Evolutionary conservation across 2,113 vertebrate genomes (phyloP).

Genomic region (Proteles cristata): DNA sequence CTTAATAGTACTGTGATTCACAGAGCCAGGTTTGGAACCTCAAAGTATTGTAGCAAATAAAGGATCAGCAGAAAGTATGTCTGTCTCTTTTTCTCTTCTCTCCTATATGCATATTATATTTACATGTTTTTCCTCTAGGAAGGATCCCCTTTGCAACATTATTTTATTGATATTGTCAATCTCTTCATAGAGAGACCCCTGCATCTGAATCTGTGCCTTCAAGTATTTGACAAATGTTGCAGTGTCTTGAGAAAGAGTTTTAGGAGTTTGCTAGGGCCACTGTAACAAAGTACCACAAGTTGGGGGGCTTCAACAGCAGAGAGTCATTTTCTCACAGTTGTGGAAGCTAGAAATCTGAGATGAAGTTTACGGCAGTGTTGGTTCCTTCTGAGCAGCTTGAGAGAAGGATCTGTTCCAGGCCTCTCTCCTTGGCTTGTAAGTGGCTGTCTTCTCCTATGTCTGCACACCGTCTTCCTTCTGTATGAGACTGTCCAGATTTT

Average conservation of each 20-base stretch:
- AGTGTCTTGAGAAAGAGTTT: not conserved
- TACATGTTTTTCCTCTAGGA: not conserved
- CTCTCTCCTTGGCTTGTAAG: not conserved
- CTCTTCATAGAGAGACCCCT: not conserved
- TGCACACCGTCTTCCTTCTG: not conserved
- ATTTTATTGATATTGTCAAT: not conserved
- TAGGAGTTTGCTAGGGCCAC: not conserved
- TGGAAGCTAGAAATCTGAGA: not conserved
- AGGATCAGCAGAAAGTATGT: not conserved
- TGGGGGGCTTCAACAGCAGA: not conserved
- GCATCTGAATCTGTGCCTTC: not conserved
- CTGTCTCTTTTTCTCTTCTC: not conserved
- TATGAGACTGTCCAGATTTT: not conserved
- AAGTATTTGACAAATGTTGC: not conserved
- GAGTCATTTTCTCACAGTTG: not conserved
- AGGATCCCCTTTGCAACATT: not conserved
- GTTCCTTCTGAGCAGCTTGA: not conserved
- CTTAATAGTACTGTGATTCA: not conserved
- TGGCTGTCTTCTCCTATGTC: not conserved
- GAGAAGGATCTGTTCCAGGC: not conserved
- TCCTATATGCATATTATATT: not conserved
- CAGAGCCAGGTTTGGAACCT: not conserved
- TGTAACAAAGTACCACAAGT: not conserved
- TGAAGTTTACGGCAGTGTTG: too few species aligned
- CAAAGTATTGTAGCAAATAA: not conserved